phyloP scores from a whole-genome alignment of 2,888 invertebrate species.

The Biston betularia region DNA sequence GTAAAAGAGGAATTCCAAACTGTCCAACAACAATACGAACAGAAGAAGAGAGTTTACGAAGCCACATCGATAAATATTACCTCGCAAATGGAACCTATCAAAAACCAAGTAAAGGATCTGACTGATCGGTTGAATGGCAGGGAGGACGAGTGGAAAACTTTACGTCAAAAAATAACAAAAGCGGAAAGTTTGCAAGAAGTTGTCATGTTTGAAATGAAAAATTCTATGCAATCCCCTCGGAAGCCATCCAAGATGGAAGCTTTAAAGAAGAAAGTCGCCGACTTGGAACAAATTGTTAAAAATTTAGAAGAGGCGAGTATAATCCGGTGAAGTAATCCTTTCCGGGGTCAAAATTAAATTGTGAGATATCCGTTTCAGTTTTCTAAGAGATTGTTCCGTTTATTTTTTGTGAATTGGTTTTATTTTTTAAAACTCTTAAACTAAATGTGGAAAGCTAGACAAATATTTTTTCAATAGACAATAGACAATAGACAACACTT shows the following conservation, averaged over 20 bases:
- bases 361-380: conserved; percentile 20
- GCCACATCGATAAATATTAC: conserved; percentile 86
- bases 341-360: conserved; percentile 27
- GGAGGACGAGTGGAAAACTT: conserved; percentile 84
- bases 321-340: conserved; percentile 21
- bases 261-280: conserved; percentile 86
- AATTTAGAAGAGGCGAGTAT: conserved; percentile 74
- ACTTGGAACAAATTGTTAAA: conserved; percentile 85
- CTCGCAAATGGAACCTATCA: conserved; percentile 85
- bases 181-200: conserved; percentile 84
- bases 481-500: too few relatives aligned
- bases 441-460: too few relatives aligned
- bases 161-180: conserved; percentile 83
- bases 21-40: conserved; percentile 88
- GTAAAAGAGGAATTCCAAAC: conserved; percentile 88
- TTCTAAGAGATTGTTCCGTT: conserved; percentile 15
- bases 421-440: conserved; percentile 2
- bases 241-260: conserved; percentile 87
- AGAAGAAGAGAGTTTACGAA: conserved; percentile 89
- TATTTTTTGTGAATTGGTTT: conserved; percentile 19
- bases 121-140: conserved; percentile 81
- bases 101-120: conserved; percentile 82
- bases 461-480: not conserved
- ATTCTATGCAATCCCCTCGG: conserved; percentile 81
- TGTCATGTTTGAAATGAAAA: conserved; percentile 82